Evolutionary conservation across 2,797 vertebrate species (phyloP), one percentile per base, ranked within the genome.

Genomic region (Spea hammondii): DNA sequence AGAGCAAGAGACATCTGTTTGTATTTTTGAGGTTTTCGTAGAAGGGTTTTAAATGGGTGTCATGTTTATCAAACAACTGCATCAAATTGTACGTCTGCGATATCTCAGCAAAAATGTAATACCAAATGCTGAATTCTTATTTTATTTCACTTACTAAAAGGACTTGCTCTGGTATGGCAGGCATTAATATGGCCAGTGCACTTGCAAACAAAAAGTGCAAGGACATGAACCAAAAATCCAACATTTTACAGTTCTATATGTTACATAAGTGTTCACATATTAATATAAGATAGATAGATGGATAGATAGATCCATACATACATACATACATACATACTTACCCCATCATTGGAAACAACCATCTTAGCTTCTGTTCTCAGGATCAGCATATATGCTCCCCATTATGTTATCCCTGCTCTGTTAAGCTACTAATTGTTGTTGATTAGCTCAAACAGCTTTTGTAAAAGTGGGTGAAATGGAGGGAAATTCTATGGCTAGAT

Each of bases 1-100:
- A 62, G 54, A 48, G 60, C 65, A n/a, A 6, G 32, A 67, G 54
- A 82, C 79, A 82, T 77, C 79, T 82, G 79, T 71, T 82, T 82
- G 74, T 59, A 57, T 72, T 81, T 81, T 72, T 79, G 54, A 54
- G 65, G 65, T 79, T 77, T 72, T 70, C 17, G 47, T 53, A 80
- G 72, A 49, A 74, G 12, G 59, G 69, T 72, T 76, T 72, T 69
- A 72, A 68, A 72, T 72, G 60, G 70, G 74, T 73, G 74, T 77
- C 62, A 77, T 55, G 72, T 82, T 72, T 82, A 73, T 69, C 75
- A 77, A 62, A 76, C 76, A 72, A 51, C 77, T 81, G 65, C 32
- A 72, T 72, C 17, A 77, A 65, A 77, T 76, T 75, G 32, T 32
- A 32, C 32, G 32, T 32, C 5, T 68, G 70, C 12, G 65, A 69